Conservation (phyloP, 1,140 invertebrate species). For the Amyelois transitella region DNA sequence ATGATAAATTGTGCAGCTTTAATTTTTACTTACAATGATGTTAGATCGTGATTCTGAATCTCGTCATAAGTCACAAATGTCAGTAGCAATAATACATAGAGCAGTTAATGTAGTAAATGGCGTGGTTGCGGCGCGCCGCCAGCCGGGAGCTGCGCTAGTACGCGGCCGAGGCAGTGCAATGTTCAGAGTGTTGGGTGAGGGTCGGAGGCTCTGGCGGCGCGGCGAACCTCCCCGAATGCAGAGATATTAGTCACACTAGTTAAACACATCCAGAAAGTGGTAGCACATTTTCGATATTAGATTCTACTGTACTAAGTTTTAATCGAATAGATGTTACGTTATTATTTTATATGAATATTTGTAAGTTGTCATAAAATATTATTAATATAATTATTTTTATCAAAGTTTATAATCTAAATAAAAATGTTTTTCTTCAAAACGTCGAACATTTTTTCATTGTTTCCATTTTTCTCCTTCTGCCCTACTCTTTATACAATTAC, state of each 20-base stretch:
- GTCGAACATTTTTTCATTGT: conserved; percentile 12
- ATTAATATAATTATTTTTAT: conserved; percentile 75
- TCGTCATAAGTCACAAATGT: conserved; percentile 74
- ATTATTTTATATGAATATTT: conserved; percentile 74
- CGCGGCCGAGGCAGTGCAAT: conserved; percentile 44
- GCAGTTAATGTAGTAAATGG: conserved; percentile 45
- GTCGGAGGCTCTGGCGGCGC: conserved; percentile 18
- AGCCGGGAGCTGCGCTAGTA: conserved; percentile 16
- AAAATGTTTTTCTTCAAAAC: conserved; percentile 74
- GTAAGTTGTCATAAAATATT: conserved; percentile 74
- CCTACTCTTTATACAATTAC: no score
- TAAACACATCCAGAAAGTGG: conserved; percentile 65
- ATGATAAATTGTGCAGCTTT: conserved; percentile 70
- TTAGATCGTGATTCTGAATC: conserved; percentile 73
- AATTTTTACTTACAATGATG: conserved; percentile 72
- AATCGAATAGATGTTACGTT: conserved; percentile 73
- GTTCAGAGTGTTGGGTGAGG: conserved; percentile 25
- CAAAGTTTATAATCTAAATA: conserved; percentile 75
- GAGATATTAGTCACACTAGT: conserved; percentile 66
- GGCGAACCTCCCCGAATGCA: conserved; percentile 23
- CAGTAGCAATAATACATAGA: conserved; percentile 69
- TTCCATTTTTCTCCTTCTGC: not conserved
- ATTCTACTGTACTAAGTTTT: conserved; percentile 65
- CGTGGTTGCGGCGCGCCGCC: conserved; percentile 31
- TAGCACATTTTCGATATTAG: conserved; percentile 66